phyloP scores from a whole-genome alignment of 2,113 vertebrate species.

The Hippoglossus stenolepis region DNA sequence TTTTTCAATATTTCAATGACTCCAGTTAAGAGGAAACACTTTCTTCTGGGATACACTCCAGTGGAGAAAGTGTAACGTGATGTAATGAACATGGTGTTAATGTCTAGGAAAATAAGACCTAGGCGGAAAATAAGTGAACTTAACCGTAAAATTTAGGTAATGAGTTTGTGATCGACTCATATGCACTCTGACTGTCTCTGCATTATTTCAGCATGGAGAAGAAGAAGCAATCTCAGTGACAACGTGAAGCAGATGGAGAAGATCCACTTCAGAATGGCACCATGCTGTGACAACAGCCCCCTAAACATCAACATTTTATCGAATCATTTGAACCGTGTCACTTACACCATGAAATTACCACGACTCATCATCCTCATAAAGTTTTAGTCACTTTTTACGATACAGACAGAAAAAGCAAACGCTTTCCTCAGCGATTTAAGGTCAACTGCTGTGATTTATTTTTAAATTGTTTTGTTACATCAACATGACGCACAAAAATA shows the following conservation, averaged over 20 bases:
- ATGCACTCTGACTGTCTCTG: background rate
- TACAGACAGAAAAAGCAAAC: conserved; percentile 3
- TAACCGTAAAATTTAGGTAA: background rate
- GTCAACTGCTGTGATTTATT: conserved; percentile 25
- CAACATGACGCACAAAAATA: conserved; percentile 17
- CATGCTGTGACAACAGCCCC: conserved; percentile 11
- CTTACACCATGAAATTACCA: background rate
- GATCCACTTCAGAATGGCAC: background rate
- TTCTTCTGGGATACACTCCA: too few species aligned
- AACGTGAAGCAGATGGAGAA: conserved; percentile 58
- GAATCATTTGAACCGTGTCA: conserved; percentile 27
- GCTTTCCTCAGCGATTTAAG: conserved; percentile 16
- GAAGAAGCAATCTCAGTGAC: too few species aligned
- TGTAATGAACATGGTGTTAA: too few species aligned
- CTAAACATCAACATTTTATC: conserved; percentile 24
- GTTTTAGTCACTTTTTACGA: conserved; percentile 40
- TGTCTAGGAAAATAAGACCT: background rate
- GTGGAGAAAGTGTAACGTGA: too few species aligned
- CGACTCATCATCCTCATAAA: background rate
- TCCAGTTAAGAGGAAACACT: too few species aligned
- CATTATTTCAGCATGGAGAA: conserved; percentile 72
- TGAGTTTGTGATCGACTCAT: background rate
- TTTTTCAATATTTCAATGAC: too few species aligned
- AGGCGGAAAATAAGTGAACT: background rate
- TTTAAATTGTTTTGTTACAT: background rate